Evolutionary conservation across 2,888 invertebrate genomes (phyloP).

Genomic region (Ceraclea dissimilis): DNA sequence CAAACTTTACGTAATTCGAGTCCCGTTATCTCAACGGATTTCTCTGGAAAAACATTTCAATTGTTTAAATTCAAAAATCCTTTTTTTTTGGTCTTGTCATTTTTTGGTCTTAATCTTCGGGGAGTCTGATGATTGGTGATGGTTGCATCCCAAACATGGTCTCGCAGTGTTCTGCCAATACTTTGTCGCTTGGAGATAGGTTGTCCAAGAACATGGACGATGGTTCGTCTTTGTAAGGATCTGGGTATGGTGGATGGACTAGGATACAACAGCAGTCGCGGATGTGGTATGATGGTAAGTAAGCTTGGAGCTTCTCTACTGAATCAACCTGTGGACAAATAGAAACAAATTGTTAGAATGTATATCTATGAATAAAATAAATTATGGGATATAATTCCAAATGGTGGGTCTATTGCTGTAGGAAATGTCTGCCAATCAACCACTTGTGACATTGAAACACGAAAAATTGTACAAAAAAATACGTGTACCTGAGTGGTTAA

Average conservation of each 20-base stretch:
- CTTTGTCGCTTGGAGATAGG: slow-evolving; percentile 54
- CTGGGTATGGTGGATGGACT: slow-evolving; percentile 46
- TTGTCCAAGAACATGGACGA: slow-evolving; percentile 40
- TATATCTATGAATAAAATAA: slow-evolving; percentile 13
- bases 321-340: slow-evolving; percentile 49
- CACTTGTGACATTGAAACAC: no score
- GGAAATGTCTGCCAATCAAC: no score
- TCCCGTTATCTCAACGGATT: background rate
- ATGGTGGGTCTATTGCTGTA: no score
- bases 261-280: slow-evolving; percentile 50
- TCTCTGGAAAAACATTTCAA: background rate
- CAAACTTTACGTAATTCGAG: no score
- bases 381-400: background rate
- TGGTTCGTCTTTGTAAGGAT: slow-evolving; percentile 44
- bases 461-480: no score
- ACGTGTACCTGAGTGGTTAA: no score
- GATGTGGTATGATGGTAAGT: slow-evolving; percentile 31
- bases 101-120: slow-evolving; percentile 34
- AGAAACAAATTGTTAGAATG: background rate
- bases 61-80: background rate
- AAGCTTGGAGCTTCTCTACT: slow-evolving; percentile 45
- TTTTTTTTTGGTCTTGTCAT: background rate
- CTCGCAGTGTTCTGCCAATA: slow-evolving; percentile 60
- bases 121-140: slow-evolving; percentile 58
- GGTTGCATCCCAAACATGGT: slow-evolving; percentile 55